Percentiles rank a stretch among this genome's conserved stretches.
Conservation (phyloP, 2,888 invertebrate genomes). For the Amiota mariae region DNA sequence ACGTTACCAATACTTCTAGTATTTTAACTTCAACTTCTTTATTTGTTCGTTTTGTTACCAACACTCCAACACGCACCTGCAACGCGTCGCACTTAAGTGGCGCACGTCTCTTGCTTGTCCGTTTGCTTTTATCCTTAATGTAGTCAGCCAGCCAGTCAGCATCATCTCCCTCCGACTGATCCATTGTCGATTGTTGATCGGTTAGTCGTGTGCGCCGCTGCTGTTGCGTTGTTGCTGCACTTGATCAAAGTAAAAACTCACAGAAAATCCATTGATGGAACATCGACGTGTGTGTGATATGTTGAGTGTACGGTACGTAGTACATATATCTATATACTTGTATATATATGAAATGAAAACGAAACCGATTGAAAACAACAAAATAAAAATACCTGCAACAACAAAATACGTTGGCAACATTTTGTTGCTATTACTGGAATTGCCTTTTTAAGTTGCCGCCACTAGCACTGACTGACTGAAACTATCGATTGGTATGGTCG, state of each 20-base stretch:
- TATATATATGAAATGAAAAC: conserved; percentile 28
- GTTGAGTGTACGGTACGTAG: conserved; percentile 47
- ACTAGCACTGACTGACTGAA: neutral
- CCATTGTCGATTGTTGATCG: neutral
- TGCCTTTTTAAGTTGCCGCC: conserved; percentile 41
- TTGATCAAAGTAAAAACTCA: conserved; percentile 64
- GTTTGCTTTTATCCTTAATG: no score
- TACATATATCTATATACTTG: conserved; percentile 32
- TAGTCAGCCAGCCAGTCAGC: neutral
- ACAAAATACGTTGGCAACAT: conserved; percentile 39
- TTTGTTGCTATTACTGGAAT: conserved; percentile 37
- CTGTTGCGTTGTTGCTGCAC: conserved; percentile 28
- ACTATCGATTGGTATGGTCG: no score
- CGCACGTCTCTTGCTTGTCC: no score
- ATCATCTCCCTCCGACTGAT: neutral
- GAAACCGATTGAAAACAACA: conserved; percentile 34
- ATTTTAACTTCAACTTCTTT: conserved; percentile 34
- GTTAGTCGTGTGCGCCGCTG: conserved; percentile 38
- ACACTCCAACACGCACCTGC: conserved; percentile 25
- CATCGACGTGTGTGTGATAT: conserved; percentile 39
- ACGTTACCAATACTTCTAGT: conserved; percentile 39
- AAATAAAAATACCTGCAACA: conserved; percentile 59
- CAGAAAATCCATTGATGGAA: conserved; percentile 61
- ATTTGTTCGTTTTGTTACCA: conserved; percentile 18
- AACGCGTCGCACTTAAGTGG: conserved; percentile 52